Evolutionary conservation across 2,113 vertebrate genomes (phyloP), one percentile per base, ranked within the genome.

Genomic region (Sarotherodon lohbergeri): DNA sequence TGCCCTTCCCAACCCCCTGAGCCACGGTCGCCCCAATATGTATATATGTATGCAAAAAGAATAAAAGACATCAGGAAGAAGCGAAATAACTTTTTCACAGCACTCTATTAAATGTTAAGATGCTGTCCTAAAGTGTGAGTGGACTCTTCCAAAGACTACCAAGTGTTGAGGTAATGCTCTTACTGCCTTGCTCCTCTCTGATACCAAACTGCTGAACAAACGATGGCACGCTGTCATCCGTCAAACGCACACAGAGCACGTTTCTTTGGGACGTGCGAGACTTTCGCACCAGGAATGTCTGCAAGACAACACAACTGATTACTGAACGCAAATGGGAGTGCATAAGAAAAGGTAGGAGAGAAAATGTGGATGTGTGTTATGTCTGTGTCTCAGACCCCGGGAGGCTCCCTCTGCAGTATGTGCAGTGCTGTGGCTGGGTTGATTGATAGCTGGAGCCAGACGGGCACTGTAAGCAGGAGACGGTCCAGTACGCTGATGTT

Each of bases 381-480:
- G 5, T 29, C 22, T 73, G 24, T 57, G 80, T 86, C 27, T 41
- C 97, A 96, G 90, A 98, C 98, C 97, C 98, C 98, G 0, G 97
- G 97, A 50, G 97, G 97, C 86, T 98, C 97, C 0, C 97, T 96
- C 85, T 97, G 97, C 83, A 98, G 95, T 71, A 98, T 96, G 78
- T 98, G 98, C 82, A 98, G 96, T 0, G 97, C 97, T 0, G 97
- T 97, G 0, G 98, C 98, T 0, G 97, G 97, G 68, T 98, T 98
- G 92, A 98, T 96, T 34, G 95, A 97, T 32, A 98, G 95, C 95
- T 98, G 98, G 9, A 98, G 95, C 98, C 98, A 98, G 59, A 98
- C 97, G 0, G 97, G 96, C 43, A 97, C 96, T 2, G 98, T 98
- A 61, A 98, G 96, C 86, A 98, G 94, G 83, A 98, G 96, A 12